Evolutionary conservation across 2,113 vertebrate genomes (phyloP).

Genomic region (Tychaedon coryphoeus): DNA sequence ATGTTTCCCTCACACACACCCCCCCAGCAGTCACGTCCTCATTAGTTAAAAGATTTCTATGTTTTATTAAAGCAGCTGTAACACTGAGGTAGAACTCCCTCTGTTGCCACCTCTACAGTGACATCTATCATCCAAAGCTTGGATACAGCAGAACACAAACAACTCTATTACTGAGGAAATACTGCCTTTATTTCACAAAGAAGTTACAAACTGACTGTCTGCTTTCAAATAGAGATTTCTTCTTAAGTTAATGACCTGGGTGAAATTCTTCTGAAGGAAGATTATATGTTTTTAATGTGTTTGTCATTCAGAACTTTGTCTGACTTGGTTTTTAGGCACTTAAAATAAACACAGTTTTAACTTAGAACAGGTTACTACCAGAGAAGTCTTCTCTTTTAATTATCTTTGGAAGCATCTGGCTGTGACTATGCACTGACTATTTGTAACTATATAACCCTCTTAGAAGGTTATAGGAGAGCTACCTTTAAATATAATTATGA

Average conservation of each 20-base stretch:
- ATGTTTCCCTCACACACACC: no score
- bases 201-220: neutral
- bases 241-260: neutral
- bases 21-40: accelerated
- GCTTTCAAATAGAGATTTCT: neutral
- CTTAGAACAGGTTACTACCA: neutral
- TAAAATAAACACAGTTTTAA: neutral
- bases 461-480: neutral
- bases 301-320: neutral
- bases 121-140: neutral
- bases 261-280: neutral
- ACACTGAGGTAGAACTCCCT: neutral
- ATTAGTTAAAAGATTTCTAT: neutral
- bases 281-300: neutral
- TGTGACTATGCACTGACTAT: neutral
- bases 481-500: neutral
- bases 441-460: neutral
- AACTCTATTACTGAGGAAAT: neutral
- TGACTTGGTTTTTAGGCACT: neutral
- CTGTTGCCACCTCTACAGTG: neutral
- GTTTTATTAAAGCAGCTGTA: neutral
- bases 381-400: neutral
- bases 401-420: neutral
- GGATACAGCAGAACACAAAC: neutral
- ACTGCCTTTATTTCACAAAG: neutral